Evolutionary conservation across 2,113 vertebrate genomes (phyloP), one percentile per base, ranked within the genome.

Genomic region (Eretmochelys imbricata): DNA sequence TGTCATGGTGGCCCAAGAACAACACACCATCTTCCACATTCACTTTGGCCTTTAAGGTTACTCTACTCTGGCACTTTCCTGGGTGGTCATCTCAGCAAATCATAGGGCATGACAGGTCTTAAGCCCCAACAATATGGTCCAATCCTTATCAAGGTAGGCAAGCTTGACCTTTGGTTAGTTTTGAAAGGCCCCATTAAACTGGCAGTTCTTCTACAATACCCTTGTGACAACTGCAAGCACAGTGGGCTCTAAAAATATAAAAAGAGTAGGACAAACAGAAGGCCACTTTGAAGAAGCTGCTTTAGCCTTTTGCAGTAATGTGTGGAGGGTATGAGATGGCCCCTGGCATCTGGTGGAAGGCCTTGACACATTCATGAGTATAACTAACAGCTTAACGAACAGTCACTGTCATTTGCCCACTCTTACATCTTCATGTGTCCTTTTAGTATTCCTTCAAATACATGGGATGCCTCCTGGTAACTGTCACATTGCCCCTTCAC

Each of bases 401-500:
- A 89, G 54, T 94, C 95, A 59, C 93, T 96, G 88, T 88, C 87
- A 85, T 50, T 96, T 20, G 24, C 31, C 50, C 82, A 19, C 65
- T 89, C 65, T 75, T 94, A 75, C 72, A 81, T 93, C 72, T 91
- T 95, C 50, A 75, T 89, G 38, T 57, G 80, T 84, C 13, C 24
- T 89, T 42, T 87, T 89, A 82, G 29, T 80, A 19, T 91, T 88
- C 96, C 91, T 88, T 90, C 85, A 86, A 91, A 85, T 91, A 96
- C 88, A 80, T 51, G 50, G 75, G 87, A 95, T 95, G 89, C 82
- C 89, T 95, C 85, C 35, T 81, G 93, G 94, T 94, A 97, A 84
- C 89, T 97, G 94, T 96, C 97, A 94, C 79, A 95, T 94, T 82
- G 92, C 94, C 48, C 82, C 50, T 96, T 94, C 89, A 69, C 82